Percentiles rank a stretch among this genome's conserved stretches.
phyloP scores from a whole-genome alignment of 1,140 invertebrate genomes.

The Drosophila quadrilineata region DNA sequence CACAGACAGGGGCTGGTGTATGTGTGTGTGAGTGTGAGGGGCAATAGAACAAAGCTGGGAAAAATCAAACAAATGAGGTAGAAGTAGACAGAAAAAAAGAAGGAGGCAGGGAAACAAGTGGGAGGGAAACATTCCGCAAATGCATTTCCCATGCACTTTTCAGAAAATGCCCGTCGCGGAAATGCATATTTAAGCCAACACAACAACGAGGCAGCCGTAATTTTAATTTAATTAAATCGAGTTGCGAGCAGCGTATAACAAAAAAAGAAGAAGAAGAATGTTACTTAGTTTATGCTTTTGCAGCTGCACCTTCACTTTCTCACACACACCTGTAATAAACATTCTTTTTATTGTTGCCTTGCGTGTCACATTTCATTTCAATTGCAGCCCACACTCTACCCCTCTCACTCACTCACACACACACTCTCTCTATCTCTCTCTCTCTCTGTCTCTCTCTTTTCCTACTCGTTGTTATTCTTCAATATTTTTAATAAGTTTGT shows the following conservation, averaged over 20 bases:
- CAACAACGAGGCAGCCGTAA: conserved; percentile 17
- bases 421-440: not conserved
- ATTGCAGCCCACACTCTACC: conserved; percentile 20
- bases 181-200: conserved; percentile 36
- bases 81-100: not conserved
- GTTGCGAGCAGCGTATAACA: conserved; percentile 1
- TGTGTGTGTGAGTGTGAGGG: not conserved
- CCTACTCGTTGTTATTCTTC: conserved; percentile 31
- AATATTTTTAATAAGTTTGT: conserved; percentile 51
- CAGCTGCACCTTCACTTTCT: conserved; percentile 41
- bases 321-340: conserved; percentile 35
- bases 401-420: no score
- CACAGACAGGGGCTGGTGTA: conserved; percentile 12
- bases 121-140: conserved; percentile 48
- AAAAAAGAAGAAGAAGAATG: not conserved
- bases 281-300: not conserved
- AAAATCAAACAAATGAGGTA: no score
- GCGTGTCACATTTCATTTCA: conserved; percentile 51
- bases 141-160: conserved; percentile 57
- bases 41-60: conserved; percentile 47
- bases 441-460: not conserved
- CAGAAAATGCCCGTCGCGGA: conserved; percentile 22
- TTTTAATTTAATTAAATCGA: conserved; percentile 49
- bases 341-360: conserved; percentile 41
- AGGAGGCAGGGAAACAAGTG: not conserved